Percentiles rank a stretch among this genome's conserved stretches.
Conservation (phyloP, 2,888 invertebrate genomes). For the Caenorhabditis imperialis region DNA sequence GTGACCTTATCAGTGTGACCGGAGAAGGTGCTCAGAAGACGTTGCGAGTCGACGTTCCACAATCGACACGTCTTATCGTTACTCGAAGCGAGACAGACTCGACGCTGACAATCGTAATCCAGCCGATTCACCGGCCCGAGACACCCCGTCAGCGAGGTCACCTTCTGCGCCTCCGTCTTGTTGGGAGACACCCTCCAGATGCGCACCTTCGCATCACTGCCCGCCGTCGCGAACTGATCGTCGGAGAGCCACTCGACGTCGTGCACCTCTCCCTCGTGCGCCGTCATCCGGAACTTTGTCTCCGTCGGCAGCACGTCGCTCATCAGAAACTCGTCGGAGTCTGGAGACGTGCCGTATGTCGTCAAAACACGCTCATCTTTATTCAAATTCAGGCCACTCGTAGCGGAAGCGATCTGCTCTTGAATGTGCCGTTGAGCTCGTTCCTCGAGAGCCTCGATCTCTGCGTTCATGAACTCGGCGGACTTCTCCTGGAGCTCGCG, state of each 20-base stretch:
- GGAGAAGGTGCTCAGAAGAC: constrained; percentile 86
- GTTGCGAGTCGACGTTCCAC: constrained; percentile 92
- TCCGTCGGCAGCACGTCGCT: constrained; percentile 48
- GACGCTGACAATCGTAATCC: constrained; percentile 88
- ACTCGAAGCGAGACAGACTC: constrained; percentile 86
- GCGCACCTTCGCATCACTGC: constrained; percentile 95
- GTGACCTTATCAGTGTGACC: constrained; percentile 97
- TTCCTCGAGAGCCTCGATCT: constrained; percentile 53
- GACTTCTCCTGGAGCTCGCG: constrained; percentile 87
- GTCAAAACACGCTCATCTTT: constrained; percentile 15
- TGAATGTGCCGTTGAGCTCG: constrained; percentile 38
- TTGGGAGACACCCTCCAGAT: constrained; percentile 87
- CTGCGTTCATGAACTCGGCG: constrained; percentile 60
- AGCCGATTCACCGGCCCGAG: constrained; percentile 96
- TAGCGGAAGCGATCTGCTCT: constrained; percentile 56
- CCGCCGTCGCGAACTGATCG: constrained; percentile 89
- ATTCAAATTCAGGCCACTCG: constrained; percentile 14
- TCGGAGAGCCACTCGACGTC: constrained; percentile 93
- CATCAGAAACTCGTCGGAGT: constrained; percentile 45
- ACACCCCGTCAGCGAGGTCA: constrained; percentile 84
- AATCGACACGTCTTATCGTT: constrained; percentile 96
- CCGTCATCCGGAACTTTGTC: constrained; percentile 35
- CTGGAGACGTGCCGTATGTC: constrained; percentile 29
- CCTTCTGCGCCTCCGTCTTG: constrained; percentile 64
- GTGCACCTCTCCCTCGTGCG: constrained; percentile 81